Conservation (phyloP, 2,113 vertebrate species). For the Heterotis niloticus region DNA sequence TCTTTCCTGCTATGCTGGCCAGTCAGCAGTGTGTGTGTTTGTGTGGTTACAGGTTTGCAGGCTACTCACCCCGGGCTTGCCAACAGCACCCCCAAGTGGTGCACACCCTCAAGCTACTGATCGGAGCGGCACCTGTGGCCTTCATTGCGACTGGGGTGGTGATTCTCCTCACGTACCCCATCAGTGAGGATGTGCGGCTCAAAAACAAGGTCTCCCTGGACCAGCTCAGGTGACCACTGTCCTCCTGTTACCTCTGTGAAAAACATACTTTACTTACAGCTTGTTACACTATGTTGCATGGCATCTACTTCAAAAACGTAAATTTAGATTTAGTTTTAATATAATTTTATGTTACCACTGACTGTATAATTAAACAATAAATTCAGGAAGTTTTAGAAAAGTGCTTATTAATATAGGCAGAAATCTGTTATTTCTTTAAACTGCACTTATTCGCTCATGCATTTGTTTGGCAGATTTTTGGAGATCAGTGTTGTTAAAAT, state of each 20-base stretch:
- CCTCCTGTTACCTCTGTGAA: slow-evolving; percentile 26
- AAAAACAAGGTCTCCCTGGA: slow-evolving; percentile 71
- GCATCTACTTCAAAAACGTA: too few species aligned
- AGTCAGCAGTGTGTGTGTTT: neutral
- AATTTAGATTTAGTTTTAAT: too few species aligned
- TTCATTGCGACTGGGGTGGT: slow-evolving; percentile 80
- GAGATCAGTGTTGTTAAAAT: neutral
- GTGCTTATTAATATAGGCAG: too few species aligned
- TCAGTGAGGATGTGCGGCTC: slow-evolving; percentile 73
- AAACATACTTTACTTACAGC: neutral
- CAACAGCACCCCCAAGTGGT: slow-evolving; percentile 74
- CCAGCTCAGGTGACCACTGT: slow-evolving; percentile 65
- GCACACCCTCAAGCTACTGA: slow-evolving; percentile 84
- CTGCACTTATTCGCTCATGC: too few species aligned
- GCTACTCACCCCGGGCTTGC: slow-evolving; percentile 80
- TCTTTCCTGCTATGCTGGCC: neutral
- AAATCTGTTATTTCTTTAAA: too few species aligned
- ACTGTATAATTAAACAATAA: too few species aligned
- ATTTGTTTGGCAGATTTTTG: too few species aligned
- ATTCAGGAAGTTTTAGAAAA: too few species aligned
- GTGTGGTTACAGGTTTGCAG: slow-evolving; percentile 73
- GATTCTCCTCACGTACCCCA: slow-evolving; percentile 80
- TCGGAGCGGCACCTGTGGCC: slow-evolving; percentile 78
- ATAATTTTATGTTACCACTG: too few species aligned
- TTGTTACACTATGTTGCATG: too few species aligned